Evolutionary conservation across 2,888 invertebrate species (phyloP).

Genomic region (Calameuta pallipes): DNA sequence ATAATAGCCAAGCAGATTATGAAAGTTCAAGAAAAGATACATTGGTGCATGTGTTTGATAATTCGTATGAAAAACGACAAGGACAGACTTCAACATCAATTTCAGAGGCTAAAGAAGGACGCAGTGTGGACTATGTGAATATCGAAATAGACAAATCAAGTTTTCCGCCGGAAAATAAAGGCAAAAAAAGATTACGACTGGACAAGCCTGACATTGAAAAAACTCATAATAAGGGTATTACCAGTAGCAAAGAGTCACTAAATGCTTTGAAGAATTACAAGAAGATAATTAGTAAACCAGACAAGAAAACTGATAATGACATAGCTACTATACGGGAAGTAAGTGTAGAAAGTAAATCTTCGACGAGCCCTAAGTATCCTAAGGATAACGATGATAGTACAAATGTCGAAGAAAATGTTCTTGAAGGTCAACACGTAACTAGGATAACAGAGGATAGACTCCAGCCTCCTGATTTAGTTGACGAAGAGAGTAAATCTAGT

Average conservation of each 20-base stretch:
- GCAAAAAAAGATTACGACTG: background rate
- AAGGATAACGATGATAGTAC: background rate
- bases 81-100: background rate
- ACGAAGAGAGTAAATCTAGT: background rate
- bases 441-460: background rate
- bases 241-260: background rate
- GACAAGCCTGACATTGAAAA: background rate
- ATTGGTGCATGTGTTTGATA: background rate
- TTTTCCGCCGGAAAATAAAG: background rate
- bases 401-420: conserved; percentile 8
- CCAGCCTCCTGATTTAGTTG: background rate
- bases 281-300: background rate
- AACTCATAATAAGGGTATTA: background rate
- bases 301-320: background rate
- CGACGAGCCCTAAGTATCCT: background rate
- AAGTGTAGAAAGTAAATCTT: background rate
- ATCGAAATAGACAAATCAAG: background rate
- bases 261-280: background rate
- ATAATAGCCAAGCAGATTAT: background rate
- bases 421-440: background rate
- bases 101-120: background rate
- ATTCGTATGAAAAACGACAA: background rate
- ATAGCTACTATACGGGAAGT: background rate
- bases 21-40: background rate
- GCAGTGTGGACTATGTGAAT: background rate